These are phyloP conservation scores for Leucania comma DNA, from an alignment of 2,888 invertebrate species.

Conservation along the genomic window DNA sequence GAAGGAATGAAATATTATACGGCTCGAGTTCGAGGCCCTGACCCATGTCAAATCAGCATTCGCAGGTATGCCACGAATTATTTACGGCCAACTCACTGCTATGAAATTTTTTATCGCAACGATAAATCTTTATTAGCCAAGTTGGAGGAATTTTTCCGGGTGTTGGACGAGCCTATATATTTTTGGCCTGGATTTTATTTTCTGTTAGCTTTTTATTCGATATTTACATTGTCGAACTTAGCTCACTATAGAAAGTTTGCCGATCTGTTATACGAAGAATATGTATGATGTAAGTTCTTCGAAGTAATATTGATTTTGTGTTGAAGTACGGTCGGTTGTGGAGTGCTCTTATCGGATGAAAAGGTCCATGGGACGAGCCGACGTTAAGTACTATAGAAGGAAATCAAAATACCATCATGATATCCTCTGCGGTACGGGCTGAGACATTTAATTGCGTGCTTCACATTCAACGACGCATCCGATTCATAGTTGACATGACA, in stretches of 20 bases:
- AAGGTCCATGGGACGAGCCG: conserved; percentile 52
- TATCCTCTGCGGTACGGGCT: conserved; percentile 26
- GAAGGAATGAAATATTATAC: conserved; percentile 88
- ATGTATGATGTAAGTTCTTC: conserved; percentile 42
- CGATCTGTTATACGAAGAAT: conserved; percentile 40
- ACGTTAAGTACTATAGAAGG: conserved; percentile 38
- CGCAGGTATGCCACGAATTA: conserved; percentile 88
- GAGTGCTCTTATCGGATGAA: conserved; percentile 53
- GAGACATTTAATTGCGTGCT: conserved; percentile 50
- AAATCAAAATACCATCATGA: conserved; percentile 52
- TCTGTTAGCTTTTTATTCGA: conserved; percentile 48
- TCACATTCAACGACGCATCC: conserved; percentile 42
- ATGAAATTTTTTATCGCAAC: conserved; percentile 86
- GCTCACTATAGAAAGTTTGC: conserved; percentile 18
- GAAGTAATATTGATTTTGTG: conserved; percentile 59
- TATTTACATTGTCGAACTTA: conserved; percentile 49
- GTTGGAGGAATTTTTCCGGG: conserved; percentile 76
- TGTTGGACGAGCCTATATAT: conserved; percentile 63
- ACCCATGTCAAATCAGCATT: conserved; percentile 90
- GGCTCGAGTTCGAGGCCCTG: conserved; percentile 78
- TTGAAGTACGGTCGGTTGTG: conserved; percentile 56
- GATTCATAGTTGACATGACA: conserved; percentile 41
- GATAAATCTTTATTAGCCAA: conserved; percentile 88
- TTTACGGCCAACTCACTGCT: conserved; percentile 86
- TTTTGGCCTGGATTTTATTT: conserved; percentile 53